These are phyloP conservation scores for Tiliqua scincoides DNA, from an alignment of 2,113 vertebrate species.

Conservation along the genomic window DNA sequence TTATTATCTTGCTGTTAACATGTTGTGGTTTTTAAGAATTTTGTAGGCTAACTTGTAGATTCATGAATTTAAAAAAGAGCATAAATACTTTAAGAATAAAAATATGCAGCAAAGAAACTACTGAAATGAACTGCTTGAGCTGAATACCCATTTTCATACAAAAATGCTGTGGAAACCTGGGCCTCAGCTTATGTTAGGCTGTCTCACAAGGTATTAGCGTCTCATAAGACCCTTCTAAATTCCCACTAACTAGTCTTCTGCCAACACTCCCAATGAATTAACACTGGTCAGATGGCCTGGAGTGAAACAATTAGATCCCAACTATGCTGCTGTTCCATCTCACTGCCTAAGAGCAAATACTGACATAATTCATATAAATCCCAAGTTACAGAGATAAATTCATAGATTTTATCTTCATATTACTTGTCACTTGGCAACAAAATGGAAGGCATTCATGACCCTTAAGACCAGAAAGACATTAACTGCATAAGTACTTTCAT, in stretches of 20 bases:
- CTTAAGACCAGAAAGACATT: no score
- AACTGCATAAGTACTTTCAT: no score
- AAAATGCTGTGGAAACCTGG: not conserved
- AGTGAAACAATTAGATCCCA: not conserved
- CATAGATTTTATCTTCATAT: no score
- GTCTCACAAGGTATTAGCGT: not conserved
- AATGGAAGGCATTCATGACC: no score
- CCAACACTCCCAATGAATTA: slow-evolving; percentile 16
- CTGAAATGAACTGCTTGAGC: slow-evolving; percentile 26
- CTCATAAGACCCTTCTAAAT: slow-evolving; percentile 2
- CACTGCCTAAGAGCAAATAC: accelerated
- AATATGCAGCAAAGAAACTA: not conserved
- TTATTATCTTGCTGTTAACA: not conserved
- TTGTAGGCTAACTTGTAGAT: not conserved
- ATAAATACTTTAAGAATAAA: not conserved
- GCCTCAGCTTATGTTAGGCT: not conserved
- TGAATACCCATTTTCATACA: not conserved
- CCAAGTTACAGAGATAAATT: not conserved
- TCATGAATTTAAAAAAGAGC: not conserved
- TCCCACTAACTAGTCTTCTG: not conserved
- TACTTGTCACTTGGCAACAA: no score
- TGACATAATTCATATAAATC: not conserved
- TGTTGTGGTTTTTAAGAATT: not conserved
- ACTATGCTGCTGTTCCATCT: not conserved
- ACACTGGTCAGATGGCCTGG: slow-evolving; percentile 18